Percentiles rank a stretch among this genome's conserved stretches.
These are phyloP conservation scores for Hyperoplus lanceolatus DNA, from an alignment of 2,797 vertebrate species.

Conservation along the genomic window DNA sequence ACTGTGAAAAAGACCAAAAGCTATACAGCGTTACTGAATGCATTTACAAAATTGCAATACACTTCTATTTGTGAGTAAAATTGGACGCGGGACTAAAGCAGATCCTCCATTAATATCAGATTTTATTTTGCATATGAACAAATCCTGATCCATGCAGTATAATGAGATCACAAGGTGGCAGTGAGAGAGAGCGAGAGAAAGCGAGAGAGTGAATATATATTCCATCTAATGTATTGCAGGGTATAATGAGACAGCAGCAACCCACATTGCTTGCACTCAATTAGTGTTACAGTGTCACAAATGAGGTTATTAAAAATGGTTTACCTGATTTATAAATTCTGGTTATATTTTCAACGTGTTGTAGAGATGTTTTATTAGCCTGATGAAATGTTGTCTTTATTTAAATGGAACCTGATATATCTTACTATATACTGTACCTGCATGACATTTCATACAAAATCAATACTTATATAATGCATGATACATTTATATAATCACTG, in stretches of 20 bases:
- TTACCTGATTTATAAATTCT: constrained; percentile 61
- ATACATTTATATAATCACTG: constrained; percentile 82
- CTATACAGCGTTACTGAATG: background rate
- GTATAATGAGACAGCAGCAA: constrained; percentile 77
- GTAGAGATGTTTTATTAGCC: constrained; percentile 52
- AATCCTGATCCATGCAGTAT: constrained; percentile 82
- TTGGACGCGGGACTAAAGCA: constrained; percentile 27
- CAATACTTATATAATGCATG: constrained; percentile 79
- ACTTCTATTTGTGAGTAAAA: constrained; percentile 21
- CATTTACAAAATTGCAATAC: background rate
- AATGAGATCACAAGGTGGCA: constrained; percentile 69
- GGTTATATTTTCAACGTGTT: constrained; percentile 59
- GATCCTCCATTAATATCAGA: constrained; percentile 67
- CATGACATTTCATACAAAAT: constrained; percentile 80
- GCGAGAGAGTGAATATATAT: constrained; percentile 59
- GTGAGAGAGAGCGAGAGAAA: constrained; percentile 30
- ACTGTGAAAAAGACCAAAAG: background rate
- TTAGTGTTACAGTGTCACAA: constrained; percentile 76
- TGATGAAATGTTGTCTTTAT: constrained; percentile 50
- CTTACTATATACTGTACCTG: constrained; percentile 70
- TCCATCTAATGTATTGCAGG: constrained; percentile 75
- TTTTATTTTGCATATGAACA: constrained; percentile 84
- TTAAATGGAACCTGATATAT: constrained; percentile 71
- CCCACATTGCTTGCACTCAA: constrained; percentile 71
- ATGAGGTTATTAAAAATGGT: constrained; percentile 69